Conservation (phyloP, 1,140 invertebrate genomes). For the Heliconius congener region DNA sequence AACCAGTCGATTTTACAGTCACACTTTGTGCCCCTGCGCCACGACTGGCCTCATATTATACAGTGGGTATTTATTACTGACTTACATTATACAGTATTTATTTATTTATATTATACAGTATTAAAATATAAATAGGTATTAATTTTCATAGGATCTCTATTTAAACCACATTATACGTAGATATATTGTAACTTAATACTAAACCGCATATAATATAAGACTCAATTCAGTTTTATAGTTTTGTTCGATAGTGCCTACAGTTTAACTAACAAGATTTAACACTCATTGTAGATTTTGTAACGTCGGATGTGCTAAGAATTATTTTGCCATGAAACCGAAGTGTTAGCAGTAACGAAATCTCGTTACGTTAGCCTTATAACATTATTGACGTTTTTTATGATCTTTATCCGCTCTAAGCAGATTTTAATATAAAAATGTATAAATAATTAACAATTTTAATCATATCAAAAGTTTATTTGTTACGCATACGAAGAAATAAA, state of each 20-base stretch:
- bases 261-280: conserved; percentile 5
- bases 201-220: not conserved
- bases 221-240: not conserved
- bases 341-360: not conserved
- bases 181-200: not conserved
- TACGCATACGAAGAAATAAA: not conserved
- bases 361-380: conserved; percentile 19
- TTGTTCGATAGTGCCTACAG: not conserved
- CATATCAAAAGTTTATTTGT: too few species aligned
- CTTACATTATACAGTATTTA: too few species aligned
- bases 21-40: too few species aligned
- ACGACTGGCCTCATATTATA: too few species aligned
- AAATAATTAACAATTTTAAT: too few species aligned
- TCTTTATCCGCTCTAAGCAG: conserved; percentile 24
- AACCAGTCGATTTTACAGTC: too few species aligned
- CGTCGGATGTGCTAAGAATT: not conserved
- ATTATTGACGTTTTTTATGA: conserved; percentile 32
- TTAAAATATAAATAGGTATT: too few species aligned
- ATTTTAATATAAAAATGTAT: not conserved
- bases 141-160: too few species aligned
- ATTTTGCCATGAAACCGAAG: conserved; percentile 17
- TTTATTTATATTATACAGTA: too few species aligned
- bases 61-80: too few species aligned
- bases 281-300: conserved; percentile 2
- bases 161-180: not conserved